These are phyloP conservation scores for Ascidia mentula DNA, from an alignment of 23 tunicate genomes.

Conservation along the genomic window DNA sequence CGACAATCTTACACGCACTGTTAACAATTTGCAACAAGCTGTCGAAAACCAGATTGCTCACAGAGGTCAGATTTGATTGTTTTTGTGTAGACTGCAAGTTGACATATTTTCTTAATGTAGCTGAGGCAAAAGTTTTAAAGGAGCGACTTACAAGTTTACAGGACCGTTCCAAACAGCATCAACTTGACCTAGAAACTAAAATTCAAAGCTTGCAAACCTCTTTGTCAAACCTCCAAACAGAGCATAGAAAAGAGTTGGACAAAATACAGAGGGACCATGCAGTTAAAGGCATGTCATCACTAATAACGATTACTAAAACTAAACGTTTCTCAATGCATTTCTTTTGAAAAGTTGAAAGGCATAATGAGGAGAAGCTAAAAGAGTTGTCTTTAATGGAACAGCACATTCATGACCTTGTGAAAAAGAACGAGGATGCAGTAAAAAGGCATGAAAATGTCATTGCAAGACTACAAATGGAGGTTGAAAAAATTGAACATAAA, in stretches of 20 bases:
- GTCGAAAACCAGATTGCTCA: not conserved
- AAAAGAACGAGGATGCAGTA: not conserved
- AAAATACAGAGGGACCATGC: not conserved
- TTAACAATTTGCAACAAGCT: not conserved
- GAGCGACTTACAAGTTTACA: not conserved
- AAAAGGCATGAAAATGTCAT: not conserved
- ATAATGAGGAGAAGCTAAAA: not conserved
- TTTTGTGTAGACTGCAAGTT: not conserved
- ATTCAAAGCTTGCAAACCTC: not conserved
- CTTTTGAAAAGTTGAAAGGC: not conserved
- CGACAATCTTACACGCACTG: not conserved
- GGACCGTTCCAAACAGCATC: not conserved
- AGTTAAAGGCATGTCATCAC: not conserved
- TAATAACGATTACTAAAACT: not conserved
- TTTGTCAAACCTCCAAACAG: not conserved
- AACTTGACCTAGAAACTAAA: not conserved
- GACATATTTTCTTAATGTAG: too few relatives aligned
- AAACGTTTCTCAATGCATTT: not conserved
- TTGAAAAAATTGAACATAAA: too few relatives aligned
- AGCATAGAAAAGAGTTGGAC: not conserved
- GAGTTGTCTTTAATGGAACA: not conserved
- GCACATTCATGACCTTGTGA: not conserved
- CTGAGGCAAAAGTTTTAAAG: not conserved
- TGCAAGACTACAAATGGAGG: not conserved
- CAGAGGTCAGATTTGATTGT: not conserved